phyloP scores from a whole-genome alignment of 2,797 vertebrate species.

The Halcyon chelicuti region DNA sequence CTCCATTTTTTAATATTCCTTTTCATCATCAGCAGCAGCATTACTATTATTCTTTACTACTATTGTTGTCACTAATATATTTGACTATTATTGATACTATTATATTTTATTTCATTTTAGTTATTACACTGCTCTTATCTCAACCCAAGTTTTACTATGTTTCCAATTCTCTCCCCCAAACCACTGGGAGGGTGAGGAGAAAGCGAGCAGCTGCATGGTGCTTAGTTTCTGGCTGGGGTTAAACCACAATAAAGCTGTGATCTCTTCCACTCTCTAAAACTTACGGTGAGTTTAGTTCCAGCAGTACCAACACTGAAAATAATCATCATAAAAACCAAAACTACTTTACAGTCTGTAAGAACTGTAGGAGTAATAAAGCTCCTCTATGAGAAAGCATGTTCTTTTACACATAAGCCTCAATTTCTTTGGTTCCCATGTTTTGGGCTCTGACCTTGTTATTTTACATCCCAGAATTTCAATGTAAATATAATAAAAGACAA shows the following conservation, averaged over 20 bases:
- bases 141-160: too few relatives aligned
- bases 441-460: not conserved
- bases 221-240: too few relatives aligned
- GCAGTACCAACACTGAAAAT: not conserved
- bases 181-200: too few relatives aligned
- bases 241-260: not conserved
- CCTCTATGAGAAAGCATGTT: not conserved
- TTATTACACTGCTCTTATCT: too few relatives aligned
- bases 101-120: too few relatives aligned
- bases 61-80: too few relatives aligned
- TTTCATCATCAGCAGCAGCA: too few relatives aligned
- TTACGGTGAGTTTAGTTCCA: not conserved
- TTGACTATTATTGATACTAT: too few relatives aligned
- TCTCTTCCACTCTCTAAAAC: not conserved
- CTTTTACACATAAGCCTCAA: not conserved
- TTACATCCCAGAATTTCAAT: not conserved
- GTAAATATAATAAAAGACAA: not conserved
- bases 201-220: too few relatives aligned
- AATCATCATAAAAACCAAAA: not conserved
- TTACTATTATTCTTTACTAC: too few relatives aligned
- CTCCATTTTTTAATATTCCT: too few relatives aligned
- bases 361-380: not conserved
- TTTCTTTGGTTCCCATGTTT: not conserved
- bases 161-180: too few relatives aligned
- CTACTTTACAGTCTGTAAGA: not conserved